Evolutionary conservation across 1,140 invertebrate genomes (phyloP).

Genomic region (Aphidius ervi): DNA sequence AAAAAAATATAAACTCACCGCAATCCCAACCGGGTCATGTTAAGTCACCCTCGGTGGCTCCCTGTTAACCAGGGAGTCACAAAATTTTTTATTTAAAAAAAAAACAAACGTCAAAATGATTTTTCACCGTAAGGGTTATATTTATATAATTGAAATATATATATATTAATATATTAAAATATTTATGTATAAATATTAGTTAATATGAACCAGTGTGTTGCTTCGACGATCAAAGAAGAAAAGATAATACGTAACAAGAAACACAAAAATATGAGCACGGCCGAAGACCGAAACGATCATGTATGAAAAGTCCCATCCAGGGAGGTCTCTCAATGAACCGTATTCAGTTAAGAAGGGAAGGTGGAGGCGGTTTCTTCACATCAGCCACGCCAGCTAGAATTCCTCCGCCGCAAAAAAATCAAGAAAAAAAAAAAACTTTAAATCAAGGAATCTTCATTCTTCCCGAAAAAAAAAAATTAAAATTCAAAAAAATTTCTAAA

Average conservation of each 20-base stretch:
- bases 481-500: neutral
- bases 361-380: constrained; percentile 33
- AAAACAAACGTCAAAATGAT: too few relatives aligned
- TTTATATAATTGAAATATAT: too few relatives aligned
- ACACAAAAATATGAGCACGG: constrained; percentile 38
- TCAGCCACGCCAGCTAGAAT: constrained; percentile 45
- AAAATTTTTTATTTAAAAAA: too few relatives aligned
- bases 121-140: too few relatives aligned
- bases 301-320: constrained; percentile 48
- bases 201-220: too few relatives aligned
- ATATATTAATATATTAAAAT: too few relatives aligned
- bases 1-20: constrained; percentile 40
- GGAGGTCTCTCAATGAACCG: constrained; percentile 45
- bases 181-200: too few relatives aligned
- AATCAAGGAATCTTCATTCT: neutral
- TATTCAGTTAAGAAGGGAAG: constrained; percentile 35
- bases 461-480: neutral
- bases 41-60: constrained; percentile 39
- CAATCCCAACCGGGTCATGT: constrained; percentile 47
- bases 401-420: constrained; percentile 42
- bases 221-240: constrained; percentile 34
- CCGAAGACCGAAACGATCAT: constrained; percentile 35
- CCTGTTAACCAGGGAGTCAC: constrained; percentile 4
- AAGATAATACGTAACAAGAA: constrained; percentile 30
- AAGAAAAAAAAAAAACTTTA: constrained; percentile 3